These are phyloP conservation scores for Orchesella flavescens DNA, from an alignment of 2,888 invertebrate species.

Conservation along the genomic window DNA sequence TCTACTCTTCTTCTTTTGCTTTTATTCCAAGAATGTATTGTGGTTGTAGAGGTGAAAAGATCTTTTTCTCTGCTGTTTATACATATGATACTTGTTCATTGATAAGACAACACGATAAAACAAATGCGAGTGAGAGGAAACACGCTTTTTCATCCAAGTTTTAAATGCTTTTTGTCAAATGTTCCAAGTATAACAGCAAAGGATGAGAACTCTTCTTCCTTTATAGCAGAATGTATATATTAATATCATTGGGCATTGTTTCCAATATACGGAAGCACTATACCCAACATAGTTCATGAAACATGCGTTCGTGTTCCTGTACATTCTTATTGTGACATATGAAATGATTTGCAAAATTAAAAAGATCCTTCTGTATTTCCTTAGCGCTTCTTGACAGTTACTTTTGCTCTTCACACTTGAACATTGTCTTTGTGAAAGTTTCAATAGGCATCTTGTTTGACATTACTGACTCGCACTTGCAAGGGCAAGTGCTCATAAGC, in stretches of 20 bases:
- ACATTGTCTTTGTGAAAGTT: too few relatives aligned
- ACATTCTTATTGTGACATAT: conserved; percentile 12
- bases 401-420: too few relatives aligned
- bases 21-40: too few relatives aligned
- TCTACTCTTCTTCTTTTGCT: background rate
- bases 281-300: background rate
- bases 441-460: conserved; percentile 13
- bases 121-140: background rate
- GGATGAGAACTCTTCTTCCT: background rate
- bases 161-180: background rate
- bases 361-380: background rate
- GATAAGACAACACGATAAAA: background rate
- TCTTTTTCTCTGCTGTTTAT: background rate
- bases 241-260: background rate
- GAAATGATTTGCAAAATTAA: conserved; percentile 31
- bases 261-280: background rate
- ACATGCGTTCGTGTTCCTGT: background rate
- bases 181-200: background rate
- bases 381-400: background rate
- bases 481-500: background rate
- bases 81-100: background rate
- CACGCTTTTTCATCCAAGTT: background rate
- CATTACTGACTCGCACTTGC: background rate
- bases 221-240: background rate
- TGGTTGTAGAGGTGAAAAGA: background rate